Conservation (phyloP, 2,797 vertebrate species). For the Enteromius treurensis region DNA sequence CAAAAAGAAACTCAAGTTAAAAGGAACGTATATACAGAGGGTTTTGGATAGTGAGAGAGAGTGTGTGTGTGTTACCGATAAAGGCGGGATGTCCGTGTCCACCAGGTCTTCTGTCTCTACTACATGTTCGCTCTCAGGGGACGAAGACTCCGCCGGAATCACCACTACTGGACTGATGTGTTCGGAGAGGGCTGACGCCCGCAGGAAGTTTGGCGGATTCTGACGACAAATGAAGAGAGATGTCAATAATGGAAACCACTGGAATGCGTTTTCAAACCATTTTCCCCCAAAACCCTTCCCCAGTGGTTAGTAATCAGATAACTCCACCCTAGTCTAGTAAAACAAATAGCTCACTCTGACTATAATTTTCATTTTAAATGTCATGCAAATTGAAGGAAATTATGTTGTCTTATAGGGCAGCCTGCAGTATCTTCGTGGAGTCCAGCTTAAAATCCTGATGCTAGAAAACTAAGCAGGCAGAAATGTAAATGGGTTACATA, state of each 20-base stretch:
- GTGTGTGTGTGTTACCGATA: constrained; percentile 76
- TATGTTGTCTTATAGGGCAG: not conserved
- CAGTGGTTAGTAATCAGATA: not conserved
- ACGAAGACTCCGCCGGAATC: constrained; percentile 90
- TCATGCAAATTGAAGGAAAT: not conserved
- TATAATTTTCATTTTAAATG: not conserved
- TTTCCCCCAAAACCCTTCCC: not conserved
- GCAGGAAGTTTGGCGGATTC: constrained; percentile 97
- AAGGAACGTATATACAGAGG: not conserved
- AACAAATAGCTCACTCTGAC: not conserved
- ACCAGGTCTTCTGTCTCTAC: constrained; percentile 92
- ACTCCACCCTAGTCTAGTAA: not conserved
- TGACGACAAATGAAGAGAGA: constrained; percentile 61
- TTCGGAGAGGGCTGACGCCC: constrained; percentile 93
- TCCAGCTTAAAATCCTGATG: not conserved
- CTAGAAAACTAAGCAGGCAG: constrained; percentile 2
- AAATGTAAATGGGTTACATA: constrained; percentile 29
- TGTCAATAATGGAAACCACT: not conserved
- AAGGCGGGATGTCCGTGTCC: constrained; percentile 85
- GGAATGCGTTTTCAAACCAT: not conserved
- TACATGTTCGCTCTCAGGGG: constrained; percentile 91
- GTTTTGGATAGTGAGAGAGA: not conserved
- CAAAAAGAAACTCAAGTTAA: not conserved
- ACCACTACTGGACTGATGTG: constrained; percentile 98
- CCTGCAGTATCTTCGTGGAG: not conserved